These are phyloP conservation scores for Nothocercus julius DNA, from an alignment of 2,113 vertebrate genomes.

Conservation along the genomic window DNA sequence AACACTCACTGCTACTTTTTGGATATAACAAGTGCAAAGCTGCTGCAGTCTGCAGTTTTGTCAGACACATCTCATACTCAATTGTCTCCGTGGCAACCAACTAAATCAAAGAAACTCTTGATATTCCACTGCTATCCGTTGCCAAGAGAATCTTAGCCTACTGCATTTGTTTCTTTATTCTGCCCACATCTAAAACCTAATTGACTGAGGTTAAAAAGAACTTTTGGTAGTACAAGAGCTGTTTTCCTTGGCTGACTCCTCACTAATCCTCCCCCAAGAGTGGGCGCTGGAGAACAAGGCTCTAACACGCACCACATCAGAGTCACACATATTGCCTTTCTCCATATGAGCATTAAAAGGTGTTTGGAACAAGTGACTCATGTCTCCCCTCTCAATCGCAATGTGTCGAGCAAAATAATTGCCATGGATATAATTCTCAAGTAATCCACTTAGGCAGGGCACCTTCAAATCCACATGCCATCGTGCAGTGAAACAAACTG, in stretches of 20 bases:
- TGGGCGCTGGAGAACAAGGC: neutral
- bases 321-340: neutral
- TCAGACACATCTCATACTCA: neutral
- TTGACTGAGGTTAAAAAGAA: neutral
- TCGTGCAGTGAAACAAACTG: neutral
- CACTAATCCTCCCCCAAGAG: neutral
- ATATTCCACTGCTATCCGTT: neutral
- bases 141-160: neutral
- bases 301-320: neutral
- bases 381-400: fast-evolving
- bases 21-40: neutral
- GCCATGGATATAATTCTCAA: neutral
- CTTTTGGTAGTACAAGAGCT: neutral
- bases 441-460: neutral
- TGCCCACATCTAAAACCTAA: neutral
- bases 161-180: neutral
- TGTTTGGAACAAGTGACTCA: neutral
- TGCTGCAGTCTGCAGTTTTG: neutral
- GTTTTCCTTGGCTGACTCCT: neutral
- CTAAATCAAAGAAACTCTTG: neutral
- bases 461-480: neutral
- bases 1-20: neutral
- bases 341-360: neutral
- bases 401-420: neutral
- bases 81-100: neutral